Base-by-base conservation (phyloP, 2,888 invertebrate species). In the Copidosoma aretas region DNA sequence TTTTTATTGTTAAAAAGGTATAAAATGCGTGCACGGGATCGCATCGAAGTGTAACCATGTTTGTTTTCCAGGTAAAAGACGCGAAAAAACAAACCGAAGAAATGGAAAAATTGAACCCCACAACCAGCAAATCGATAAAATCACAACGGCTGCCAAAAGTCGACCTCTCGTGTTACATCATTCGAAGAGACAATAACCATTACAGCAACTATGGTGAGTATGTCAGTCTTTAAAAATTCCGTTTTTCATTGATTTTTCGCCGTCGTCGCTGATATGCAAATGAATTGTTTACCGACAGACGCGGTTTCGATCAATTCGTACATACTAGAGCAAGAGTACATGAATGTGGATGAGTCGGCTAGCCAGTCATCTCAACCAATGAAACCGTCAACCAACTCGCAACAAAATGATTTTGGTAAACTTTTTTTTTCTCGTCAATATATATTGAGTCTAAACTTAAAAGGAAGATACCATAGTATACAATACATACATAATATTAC, bases 311-410 rank as follows among this genome's bases (percentile, higher is more conserved):
- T 70, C 21, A 68, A 72, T 68, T 68, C 72, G 0, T 70, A 59
- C 1, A 56, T 58, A 19, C 56, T 72, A 4, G 72, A 72, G 24
- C 65, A 70, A 64, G 72, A 72, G 57, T 72, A 72, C 19, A 64
- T 72, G 62, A 64, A 65, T 21, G 64, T 21, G 12, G 69, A 72
- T 21, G 67, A 62, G 10, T 19, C n/a, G 8, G 24, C 10, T n/a
- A 41, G 43, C 43, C 10, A 63, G 22, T 24, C 22, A 15, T 46
- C 57, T 32, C 19, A 57, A 39, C n/a, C 39, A 39, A 3, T n/a
- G 32, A 3, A 32, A 32, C 32, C 3, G 43, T 15, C 12, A 10
- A 53, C 22, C 4, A 22, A 53, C 22, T 22, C 53, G 8, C 24
- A 53, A 53, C 21, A 53, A 53, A 53, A 10, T 15, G 14, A 54